A percentile compares a stretch with the other conserved stretches of the same genome.
Conservation (phyloP, 2,888 invertebrate species). For the Pinctada fucata region DNA sequence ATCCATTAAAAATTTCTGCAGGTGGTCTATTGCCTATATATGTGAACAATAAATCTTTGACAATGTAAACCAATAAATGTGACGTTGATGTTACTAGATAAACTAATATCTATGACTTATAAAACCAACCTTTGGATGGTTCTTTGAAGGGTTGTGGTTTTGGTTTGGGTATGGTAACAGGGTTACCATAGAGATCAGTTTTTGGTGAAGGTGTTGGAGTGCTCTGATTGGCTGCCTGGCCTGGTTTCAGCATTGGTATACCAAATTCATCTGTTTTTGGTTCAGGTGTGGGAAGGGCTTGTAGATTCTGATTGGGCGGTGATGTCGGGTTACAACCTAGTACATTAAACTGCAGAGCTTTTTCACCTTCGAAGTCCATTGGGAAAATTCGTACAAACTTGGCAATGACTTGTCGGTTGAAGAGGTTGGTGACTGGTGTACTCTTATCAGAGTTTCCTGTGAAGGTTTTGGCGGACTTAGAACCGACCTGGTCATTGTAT, state of each 20-base stretch:
- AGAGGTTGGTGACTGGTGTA: conserved; percentile 50
- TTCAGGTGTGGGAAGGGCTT: conserved; percentile 30
- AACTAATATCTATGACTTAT: too few relatives aligned
- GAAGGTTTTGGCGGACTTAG: conserved; percentile 51
- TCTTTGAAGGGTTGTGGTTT: conserved; percentile 17
- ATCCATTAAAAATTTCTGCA: too few relatives aligned
- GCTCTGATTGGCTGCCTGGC: conserved; percentile 7
- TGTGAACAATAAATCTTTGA: too few relatives aligned
- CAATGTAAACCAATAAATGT: too few relatives aligned
- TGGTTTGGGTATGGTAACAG: conserved; percentile 10
- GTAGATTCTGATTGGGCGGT: conserved; percentile 8
- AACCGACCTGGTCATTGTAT: conserved; percentile 51
- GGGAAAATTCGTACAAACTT: conserved; percentile 61
- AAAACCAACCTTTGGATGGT: conserved; percentile 43
- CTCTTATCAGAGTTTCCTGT: conserved; percentile 54
- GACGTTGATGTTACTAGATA: too few relatives aligned
- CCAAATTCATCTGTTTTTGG: conserved; percentile 32
- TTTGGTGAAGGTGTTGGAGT: conserved; percentile 16
- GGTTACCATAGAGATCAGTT: conserved; percentile 30
- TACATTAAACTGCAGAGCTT: conserved; percentile 64
- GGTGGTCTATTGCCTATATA: too few relatives aligned
- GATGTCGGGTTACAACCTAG: conserved; percentile 64
- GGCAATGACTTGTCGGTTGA: conserved; percentile 60
- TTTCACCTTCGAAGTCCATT: conserved; percentile 51
- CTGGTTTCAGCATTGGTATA: conserved; percentile 19